Evolutionary conservation across 2,113 vertebrate species (phyloP), one percentile per base, ranked within the genome.

Genomic region (Emberiza fucata): DNA sequence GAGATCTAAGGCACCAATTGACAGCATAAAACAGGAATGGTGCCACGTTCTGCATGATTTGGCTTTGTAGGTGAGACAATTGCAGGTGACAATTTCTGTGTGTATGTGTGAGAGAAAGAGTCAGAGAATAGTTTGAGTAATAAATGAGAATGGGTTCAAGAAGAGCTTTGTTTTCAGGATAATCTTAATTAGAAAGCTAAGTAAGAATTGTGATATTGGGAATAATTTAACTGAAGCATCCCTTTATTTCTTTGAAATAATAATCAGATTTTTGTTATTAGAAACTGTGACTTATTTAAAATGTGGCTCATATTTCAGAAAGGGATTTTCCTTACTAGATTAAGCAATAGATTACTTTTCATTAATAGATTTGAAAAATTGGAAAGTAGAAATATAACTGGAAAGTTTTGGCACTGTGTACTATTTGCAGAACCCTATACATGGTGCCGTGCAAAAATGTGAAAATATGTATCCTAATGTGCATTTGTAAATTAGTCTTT

Each of bases 1-100:
- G 53, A 95, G 76, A 96, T 95, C 94, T 83, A 56, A 95, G 76
- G 48, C 84, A 57, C 18, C 76, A 78, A 29, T 8, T 97, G 95
- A 96, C 84, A 97, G 39, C 45, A 39, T 50, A n/a, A 89, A 96
- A 77, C 93, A 77, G 93, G 66, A 63, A 31, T 84, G 56, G 81
- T 94, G 86, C 60, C 86, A 54, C 16, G 59, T 83, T 80, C 72
- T 92, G 2, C 59, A 2, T 29, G 68, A 42, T 92, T 89, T 91
- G 63, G 11, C 59, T 70, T 84, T 96, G 54, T 76, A 88, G 80
- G 33, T 90, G 71, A 86, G 80, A 54, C n/a, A 81, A 45, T 45
- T 87, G 66, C 80, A 60, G 60, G 45, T 17, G 24, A 37, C 35
- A 75, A 29, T 84, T 94, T 82, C 9, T 72, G 42, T 76, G 45